Evolutionary conservation across 1,140 invertebrate species (phyloP), one percentile per base, ranked within the genome.

Genomic region (Lepidurus packardi): DNA sequence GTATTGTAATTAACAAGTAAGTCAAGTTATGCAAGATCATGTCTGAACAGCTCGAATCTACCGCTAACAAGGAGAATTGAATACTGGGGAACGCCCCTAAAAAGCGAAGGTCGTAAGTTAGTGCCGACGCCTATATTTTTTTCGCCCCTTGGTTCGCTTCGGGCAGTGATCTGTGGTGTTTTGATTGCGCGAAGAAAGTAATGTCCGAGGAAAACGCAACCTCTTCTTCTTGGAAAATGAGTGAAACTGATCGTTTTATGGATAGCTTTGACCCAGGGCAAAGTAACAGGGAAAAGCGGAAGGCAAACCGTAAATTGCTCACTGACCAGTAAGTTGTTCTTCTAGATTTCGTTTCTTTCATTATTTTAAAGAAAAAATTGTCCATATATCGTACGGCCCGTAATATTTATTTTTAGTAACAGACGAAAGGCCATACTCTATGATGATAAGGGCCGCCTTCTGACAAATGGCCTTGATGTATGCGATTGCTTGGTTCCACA

Each of bases 401-500:
- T 53, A 44, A 9, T 5, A 42, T 47, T 77, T 73, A 16, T n/a
- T 73, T 53, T 43, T 73, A 43, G 77, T 47, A 73, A 16, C 10
- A 74, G 73, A 25, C 34, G 44, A 74, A 76, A 73, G 9, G n/a
- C 78, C 43, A 24, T 82, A 34, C 44, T 85, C 42, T 85, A 87
- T 81, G 85, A 88, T 81, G 81, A 86, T 80, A 80, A 86, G 83
- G 80, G 85, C 80, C 73, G 85, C 76, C 78, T 86, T 81, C 42
- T 87, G 77, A 83, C 84, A 65, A 88, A 89, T 41, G 89, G 89
- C 7, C 84, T 86, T 74, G 91, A 94, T 85, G 80, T 94, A 1
- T 95, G 93, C 82, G 93, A 95, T 84, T 95, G 93, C 83, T 84
- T 94, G 25, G 87, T 89, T 77, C 83, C 86, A 73, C 85, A 85